Base-by-base conservation (phyloP, 2,888 invertebrate species). In the Leptinotarsa juncta region DNA sequence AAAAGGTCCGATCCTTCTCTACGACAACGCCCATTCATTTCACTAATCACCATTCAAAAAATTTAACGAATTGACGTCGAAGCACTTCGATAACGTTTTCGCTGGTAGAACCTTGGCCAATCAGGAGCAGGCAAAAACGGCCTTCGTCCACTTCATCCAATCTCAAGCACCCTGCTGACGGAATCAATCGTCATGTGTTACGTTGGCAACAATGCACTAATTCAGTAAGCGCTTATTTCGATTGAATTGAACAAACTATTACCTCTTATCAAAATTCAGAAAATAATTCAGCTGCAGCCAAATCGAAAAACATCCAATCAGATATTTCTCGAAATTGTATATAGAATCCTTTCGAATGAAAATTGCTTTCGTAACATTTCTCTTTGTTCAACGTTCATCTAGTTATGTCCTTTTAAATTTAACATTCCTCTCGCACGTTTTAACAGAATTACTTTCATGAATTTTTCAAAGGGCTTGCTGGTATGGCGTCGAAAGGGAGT, bases 391-490 rank as follows among this genome's bases (percentile, higher is more conserved):
- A 32, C 32, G n/a, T 62, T 62, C 62, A 32, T 26, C n/a, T 2
- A 62, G 32, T 62, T 62, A 32, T 26, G 14, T 16, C 32, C 62
- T 32, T 16, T 62, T n/a, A 18, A 23, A 57, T 57, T 23, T 32
- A 15, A 10, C 16, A 62, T 62, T 16, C 62, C 32, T 62, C 16
- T 42, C 16, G 32, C n/a, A 7, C 14, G 62, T 62, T 62, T 60
- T 42, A 57, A 32, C 62, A 16, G 32, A 62, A 62, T 62, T 32
- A 32, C 62, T 62, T 62, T 32, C 62, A 62, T 62, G 62, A 62
- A 62, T 62, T 62, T 62, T 62, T 62, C 62, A 62, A 62, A 26
- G 20, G n/a, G 26, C 42, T 32, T 32, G 26, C 62, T 32, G 26
- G 26, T 62, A 51, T 42, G 3, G 16, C 15, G 3, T 10, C n/a